A percentile compares a stretch with the other conserved stretches of the same genome.
Conservation (phyloP, 2,888 invertebrate genomes). For the Ophion costatus region DNA sequence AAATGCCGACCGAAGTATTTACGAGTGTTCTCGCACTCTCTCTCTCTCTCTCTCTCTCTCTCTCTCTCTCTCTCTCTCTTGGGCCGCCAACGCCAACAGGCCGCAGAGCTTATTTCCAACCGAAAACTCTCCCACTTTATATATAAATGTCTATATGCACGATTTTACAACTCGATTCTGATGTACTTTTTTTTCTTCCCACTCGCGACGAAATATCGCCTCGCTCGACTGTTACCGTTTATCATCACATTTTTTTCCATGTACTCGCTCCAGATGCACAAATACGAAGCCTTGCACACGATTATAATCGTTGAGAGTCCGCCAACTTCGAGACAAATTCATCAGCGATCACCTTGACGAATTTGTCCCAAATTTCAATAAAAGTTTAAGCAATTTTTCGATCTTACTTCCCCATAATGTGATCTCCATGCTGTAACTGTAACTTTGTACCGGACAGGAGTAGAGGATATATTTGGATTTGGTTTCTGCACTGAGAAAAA, state of each 20-base stretch:
- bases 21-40: slow-evolving; percentile 70
- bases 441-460: too few species aligned
- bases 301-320: not conserved
- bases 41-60: slow-evolving; percentile 3
- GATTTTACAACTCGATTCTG: slow-evolving; percentile 26
- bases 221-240: slow-evolving; percentile 27
- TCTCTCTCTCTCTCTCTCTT: slow-evolving; percentile 14
- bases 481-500: too few species aligned
- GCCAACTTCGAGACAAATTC: not conserved
- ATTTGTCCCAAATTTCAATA: not conserved
- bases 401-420: too few species aligned
- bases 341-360: not conserved
- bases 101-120: slow-evolving; percentile 64
- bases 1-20: slow-evolving; percentile 77
- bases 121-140: slow-evolving; percentile 37
- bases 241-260: not conserved
- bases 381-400: too few species aligned
- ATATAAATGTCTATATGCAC: slow-evolving; percentile 27
- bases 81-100: not conserved
- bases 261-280: not conserved
- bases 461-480: too few species aligned
- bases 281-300: not conserved
- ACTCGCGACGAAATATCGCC: slow-evolving; percentile 31
- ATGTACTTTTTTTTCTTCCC: not conserved
- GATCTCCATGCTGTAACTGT: too few species aligned